Evolutionary conservation across 2,888 invertebrate species (phyloP).

Genomic region (Hydraecia micacea): DNA sequence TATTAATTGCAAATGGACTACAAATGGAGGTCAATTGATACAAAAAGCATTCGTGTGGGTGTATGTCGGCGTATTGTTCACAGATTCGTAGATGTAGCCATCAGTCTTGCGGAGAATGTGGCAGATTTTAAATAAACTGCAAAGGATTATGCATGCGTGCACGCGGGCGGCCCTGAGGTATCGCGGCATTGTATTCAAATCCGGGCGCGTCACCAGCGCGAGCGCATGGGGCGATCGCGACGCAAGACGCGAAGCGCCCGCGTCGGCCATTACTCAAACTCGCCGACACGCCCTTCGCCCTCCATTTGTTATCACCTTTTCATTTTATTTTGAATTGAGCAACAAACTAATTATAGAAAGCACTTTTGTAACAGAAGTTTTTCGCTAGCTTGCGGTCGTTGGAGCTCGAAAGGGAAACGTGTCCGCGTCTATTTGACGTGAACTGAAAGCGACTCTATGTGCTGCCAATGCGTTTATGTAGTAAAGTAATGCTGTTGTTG

Average conservation of each 20-base stretch:
- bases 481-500: conserved; percentile 41
- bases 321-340: conserved; percentile 57
- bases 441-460: conserved; percentile 30
- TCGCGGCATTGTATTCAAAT: conserved; percentile 90
- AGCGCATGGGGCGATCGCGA: conserved; percentile 63
- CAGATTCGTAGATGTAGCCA: conserved; percentile 77
- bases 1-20: conserved; percentile 83
- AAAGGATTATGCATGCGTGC: conserved; percentile 86
- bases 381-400: conserved; percentile 5
- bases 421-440: conserved; percentile 10
- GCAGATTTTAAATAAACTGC: conserved; percentile 83
- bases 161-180: conserved; percentile 87
- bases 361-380: conserved; percentile 17
- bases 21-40: conserved; percentile 83
- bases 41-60: conserved; percentile 75
- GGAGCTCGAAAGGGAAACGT: conserved; percentile 24
- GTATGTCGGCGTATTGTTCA: conserved; percentile 71
- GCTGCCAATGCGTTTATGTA: conserved; percentile 45
- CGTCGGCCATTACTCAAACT: conserved; percentile 80
- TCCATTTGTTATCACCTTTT: conserved; percentile 64
- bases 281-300: conserved; percentile 75
- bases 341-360: conserved; percentile 49
- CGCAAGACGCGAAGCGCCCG: conserved; percentile 69
- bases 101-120: conserved; percentile 80
- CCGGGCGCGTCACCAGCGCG: conserved; percentile 77